Percentiles rank a stretch among this genome's conserved stretches.
These are phyloP conservation scores for Aplysina aerophoba DNA, from an alignment of 37 sponge, comb jelly and placozoan genomes.

Conservation along the genomic window DNA sequence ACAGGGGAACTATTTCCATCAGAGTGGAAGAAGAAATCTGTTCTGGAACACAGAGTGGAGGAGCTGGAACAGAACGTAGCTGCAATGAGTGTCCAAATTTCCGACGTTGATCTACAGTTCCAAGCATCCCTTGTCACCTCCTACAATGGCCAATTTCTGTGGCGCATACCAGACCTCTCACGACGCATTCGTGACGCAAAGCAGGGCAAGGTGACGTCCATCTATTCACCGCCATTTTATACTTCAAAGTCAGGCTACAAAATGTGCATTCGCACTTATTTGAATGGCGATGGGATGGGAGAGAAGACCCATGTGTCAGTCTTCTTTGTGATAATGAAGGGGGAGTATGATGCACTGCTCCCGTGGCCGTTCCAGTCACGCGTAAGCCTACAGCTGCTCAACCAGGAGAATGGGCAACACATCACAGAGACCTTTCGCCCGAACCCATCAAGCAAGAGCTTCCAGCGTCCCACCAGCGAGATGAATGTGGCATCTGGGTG, in stretches of 20 bases:
- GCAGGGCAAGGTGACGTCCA: slow-evolving; percentile 64
- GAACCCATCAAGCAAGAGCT: slow-evolving; percentile 37
- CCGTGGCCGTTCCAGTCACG: slow-evolving; percentile 35
- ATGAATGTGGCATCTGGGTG: slow-evolving; percentile 82
- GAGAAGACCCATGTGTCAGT: slow-evolving; percentile 78
- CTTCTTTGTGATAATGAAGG: slow-evolving; percentile 88
- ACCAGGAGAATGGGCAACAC: slow-evolving; percentile 22
- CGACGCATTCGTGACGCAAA: slow-evolving; percentile 75
- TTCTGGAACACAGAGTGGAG: slow-evolving; percentile 24
- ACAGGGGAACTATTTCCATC: background rate
- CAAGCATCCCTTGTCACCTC: slow-evolving; percentile 81
- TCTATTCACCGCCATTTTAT: slow-evolving; percentile 85
- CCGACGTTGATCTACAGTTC: slow-evolving; percentile 78
- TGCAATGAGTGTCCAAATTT: slow-evolving; percentile 38
- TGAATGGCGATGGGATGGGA: slow-evolving; percentile 90
- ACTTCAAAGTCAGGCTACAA: slow-evolving; percentile 82
- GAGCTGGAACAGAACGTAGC: slow-evolving; percentile 46
- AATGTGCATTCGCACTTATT: slow-evolving; percentile 82
- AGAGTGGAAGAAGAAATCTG: slow-evolving; percentile 24
- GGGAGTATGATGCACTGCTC: slow-evolving; percentile 45
- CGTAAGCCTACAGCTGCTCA: slow-evolving; percentile 9
- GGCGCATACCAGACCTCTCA: slow-evolving; percentile 81
- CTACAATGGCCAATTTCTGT: slow-evolving; percentile 82
- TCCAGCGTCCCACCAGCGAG: slow-evolving; percentile 54
- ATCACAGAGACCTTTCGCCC: slow-evolving; percentile 23